Evolutionary conservation across 2,113 vertebrate genomes (phyloP), one percentile per base, ranked within the genome.

Genomic region (Mormoops blainvillei): DNA sequence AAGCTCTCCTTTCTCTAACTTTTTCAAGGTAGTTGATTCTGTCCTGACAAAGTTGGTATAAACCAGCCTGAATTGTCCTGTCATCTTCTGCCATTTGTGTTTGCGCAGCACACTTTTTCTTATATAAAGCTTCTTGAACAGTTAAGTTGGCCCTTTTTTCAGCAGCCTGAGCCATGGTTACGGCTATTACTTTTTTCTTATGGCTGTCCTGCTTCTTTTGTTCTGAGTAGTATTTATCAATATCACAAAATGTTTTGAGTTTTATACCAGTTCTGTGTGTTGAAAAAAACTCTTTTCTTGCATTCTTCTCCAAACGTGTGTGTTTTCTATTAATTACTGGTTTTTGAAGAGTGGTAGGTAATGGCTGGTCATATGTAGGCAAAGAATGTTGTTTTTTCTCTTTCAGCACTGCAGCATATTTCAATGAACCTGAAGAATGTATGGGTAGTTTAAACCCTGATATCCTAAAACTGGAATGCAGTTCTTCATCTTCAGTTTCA

Each of bases 151-250:
- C 78, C 78, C 67, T 94, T 76, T 88, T 94, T 74, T 87, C 52
- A 45, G 38, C 65, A 5, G 63, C 41, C 5, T 85, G 95, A 13
- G 31, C 84, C 54, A 70, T 48, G 0, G 50, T 48, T 41, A 97
- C 76, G 71, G 89, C 45, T n/a, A 88, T 63, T 43, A 28, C n/a
- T 50, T 94, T 97, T 58, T 82, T 45, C 68, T 61, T 36, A 13
- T 80, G 54, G 1, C 13, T 63, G 41, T 97, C 95, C 7, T 48
- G 82, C 5, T 97, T 96, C 19, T 98, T 78, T 65, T 76, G 86
- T 33, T 95, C 56, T 41, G 43, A 48, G 28, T 97, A 97, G 41
- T 93, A 96, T 92, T 93, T 97, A 50, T 99, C 98, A 89, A 98
- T 88, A 11, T 97, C 91, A 82, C 36, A 50, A 80, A 98, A 70